Percentiles rank a stretch among this genome's conserved stretches.
These are phyloP conservation scores for Epinephelus malabaricus DNA, from an alignment of 2,797 vertebrate species.

Conservation along the genomic window DNA sequence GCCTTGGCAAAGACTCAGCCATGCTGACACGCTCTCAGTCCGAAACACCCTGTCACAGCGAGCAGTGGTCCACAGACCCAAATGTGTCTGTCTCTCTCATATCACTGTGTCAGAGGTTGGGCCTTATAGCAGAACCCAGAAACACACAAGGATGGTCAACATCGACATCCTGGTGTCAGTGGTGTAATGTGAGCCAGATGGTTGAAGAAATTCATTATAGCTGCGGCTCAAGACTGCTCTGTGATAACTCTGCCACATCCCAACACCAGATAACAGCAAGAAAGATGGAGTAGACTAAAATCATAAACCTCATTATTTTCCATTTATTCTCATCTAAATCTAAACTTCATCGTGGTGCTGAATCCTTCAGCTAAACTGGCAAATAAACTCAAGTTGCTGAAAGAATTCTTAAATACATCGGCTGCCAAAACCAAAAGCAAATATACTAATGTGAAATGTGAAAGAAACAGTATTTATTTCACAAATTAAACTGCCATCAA, in stretches of 20 bases:
- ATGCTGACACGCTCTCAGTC: constrained; percentile 48
- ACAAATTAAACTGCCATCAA: constrained; percentile 1
- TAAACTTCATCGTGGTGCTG: background rate
- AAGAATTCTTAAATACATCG: background rate
- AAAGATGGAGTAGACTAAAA: background rate
- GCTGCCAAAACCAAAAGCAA: background rate
- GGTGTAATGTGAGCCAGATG: constrained; percentile 49
- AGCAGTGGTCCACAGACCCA: constrained; percentile 70
- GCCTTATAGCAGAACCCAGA: constrained; percentile 46
- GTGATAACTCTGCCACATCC: constrained; percentile 8
- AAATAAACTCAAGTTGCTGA: background rate
- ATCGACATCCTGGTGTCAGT: constrained; percentile 39
- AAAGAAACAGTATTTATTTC: constrained; percentile 8
- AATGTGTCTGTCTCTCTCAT: constrained; percentile 68
- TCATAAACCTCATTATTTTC: background rate
- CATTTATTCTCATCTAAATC: background rate
- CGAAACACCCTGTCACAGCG: constrained; percentile 57
- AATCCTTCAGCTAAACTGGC: background rate
- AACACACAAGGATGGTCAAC: constrained; percentile 38
- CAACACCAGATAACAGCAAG: background rate
- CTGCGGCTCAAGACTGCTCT: constrained; percentile 8
- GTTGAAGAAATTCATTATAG: constrained; percentile 39
- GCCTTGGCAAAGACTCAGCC: constrained; percentile 67
- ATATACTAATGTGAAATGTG: background rate
- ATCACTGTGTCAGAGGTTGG: constrained; percentile 44